phyloP scores from a whole-genome alignment of 1,140 invertebrate species.

The Lepidurus apus region DNA sequence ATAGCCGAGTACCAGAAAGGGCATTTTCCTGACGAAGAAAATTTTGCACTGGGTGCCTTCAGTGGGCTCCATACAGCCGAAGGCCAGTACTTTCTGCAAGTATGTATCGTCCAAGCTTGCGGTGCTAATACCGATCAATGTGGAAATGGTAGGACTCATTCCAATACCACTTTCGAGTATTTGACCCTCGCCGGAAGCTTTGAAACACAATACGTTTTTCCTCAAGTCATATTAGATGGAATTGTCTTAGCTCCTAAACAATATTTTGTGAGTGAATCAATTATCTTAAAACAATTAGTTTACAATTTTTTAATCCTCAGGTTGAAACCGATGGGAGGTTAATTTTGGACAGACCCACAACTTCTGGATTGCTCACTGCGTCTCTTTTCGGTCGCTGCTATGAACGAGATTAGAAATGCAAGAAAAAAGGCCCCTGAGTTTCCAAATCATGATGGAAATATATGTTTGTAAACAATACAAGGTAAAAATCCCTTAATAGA shows the following conservation, averaged over 20 bases:
- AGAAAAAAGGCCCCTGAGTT: neutral
- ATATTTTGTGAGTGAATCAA: neutral
- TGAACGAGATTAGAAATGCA: conserved; percentile 26
- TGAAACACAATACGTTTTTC: conserved; percentile 23
- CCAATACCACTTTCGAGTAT: neutral
- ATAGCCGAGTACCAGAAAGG: conserved; percentile 23
- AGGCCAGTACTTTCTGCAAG: conserved; percentile 31
- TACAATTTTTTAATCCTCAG: neutral
- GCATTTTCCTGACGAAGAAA: neutral
- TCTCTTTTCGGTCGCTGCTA: conserved; percentile 24
- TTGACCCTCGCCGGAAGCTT: conserved; percentile 26
- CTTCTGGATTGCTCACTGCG: conserved; percentile 24
- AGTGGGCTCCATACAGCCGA: conserved; percentile 25
- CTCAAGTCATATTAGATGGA: conserved; percentile 26
- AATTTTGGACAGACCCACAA: neutral
- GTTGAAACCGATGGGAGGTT: conserved; percentile 23
- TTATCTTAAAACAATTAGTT: neutral
- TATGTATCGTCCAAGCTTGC: conserved; percentile 26
- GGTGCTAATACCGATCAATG: conserved; percentile 26
- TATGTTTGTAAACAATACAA: neutral
- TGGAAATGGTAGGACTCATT: neutral
- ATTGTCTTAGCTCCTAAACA: conserved; percentile 24
- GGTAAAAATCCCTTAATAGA: neutral
- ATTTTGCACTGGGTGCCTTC: conserved; percentile 28
- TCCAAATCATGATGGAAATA: neutral